Evolutionary conservation across 2,113 vertebrate species (phyloP).

Genomic region (Scartelaos histophorus): DNA sequence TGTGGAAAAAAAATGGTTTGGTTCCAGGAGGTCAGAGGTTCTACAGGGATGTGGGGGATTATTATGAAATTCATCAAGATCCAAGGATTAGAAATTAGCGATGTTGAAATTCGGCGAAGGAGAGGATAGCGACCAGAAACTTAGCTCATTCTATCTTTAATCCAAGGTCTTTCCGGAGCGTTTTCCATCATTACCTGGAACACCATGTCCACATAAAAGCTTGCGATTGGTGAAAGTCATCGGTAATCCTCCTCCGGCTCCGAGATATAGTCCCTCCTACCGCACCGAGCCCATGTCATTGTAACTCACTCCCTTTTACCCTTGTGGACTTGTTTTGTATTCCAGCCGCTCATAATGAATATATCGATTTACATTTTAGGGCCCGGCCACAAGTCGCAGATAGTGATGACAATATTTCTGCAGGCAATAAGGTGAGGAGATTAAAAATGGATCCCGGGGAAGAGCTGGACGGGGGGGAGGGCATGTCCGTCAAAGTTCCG

Average conservation of each 20-base stretch:
- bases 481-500: slow-evolving; percentile 22
- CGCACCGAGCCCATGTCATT: slow-evolving; percentile 40
- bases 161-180: not conserved
- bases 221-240: not conserved
- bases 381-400: slow-evolving; percentile 39
- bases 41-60: no score
- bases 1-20: no score
- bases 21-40: no score
- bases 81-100: no score
- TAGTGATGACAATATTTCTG: slow-evolving; percentile 69
- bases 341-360: slow-evolving; percentile 64
- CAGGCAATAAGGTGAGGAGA: slow-evolving; percentile 67
- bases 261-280: slow-evolving; percentile 13
- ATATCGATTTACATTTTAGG: slow-evolving; percentile 72
- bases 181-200: not conserved
- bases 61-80: no score
- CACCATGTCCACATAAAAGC: not conserved
- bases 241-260: not conserved
- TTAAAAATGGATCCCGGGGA: slow-evolving; percentile 60
- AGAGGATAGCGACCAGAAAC: no score
- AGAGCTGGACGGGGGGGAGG: slow-evolving; percentile 25
- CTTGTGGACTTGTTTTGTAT: slow-evolving; percentile 58
- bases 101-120: no score
- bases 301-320: slow-evolving; percentile 50
- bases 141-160: no score